These are phyloP conservation scores for Aleiodes leptofemur DNA, from an alignment of 2,888 invertebrate species.

Conservation along the genomic window DNA sequence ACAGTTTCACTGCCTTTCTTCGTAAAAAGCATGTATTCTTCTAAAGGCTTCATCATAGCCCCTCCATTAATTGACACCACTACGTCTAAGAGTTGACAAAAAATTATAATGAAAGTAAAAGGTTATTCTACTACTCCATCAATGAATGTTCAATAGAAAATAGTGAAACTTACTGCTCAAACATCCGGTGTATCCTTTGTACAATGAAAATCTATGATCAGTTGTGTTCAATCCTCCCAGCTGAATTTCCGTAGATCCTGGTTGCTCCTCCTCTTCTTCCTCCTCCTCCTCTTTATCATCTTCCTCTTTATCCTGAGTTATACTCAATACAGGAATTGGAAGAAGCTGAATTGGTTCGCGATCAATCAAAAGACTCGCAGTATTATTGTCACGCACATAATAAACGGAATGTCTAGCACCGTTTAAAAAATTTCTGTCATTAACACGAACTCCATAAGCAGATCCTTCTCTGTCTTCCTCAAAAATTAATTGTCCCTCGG, in stretches of 20 bases:
- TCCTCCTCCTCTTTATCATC: slow-evolving; percentile 59
- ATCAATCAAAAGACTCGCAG: slow-evolving; percentile 84
- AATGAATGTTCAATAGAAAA: no score
- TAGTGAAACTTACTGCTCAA: slow-evolving; percentile 85
- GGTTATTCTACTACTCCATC: no score
- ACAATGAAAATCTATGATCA: slow-evolving; percentile 87
- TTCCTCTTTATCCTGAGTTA: slow-evolving; percentile 78
- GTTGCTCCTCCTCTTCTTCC: slow-evolving; percentile 63
- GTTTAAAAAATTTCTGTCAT: slow-evolving; percentile 88
- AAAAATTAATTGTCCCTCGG: slow-evolving; percentile 88
- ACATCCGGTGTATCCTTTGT: slow-evolving; percentile 92
- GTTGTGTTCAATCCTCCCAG: slow-evolving; percentile 91
- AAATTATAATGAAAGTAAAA: background rate
- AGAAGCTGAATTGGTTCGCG: slow-evolving; percentile 84
- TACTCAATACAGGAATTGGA: slow-evolving; percentile 82
- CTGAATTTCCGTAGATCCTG: slow-evolving; percentile 87
- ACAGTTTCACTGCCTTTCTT: slow-evolving; percentile 89
- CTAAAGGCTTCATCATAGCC: slow-evolving; percentile 86
- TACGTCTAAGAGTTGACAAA: slow-evolving; percentile 80
- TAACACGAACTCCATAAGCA: slow-evolving; percentile 84
- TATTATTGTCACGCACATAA: slow-evolving; percentile 82
- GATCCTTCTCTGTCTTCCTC: slow-evolving; percentile 90
- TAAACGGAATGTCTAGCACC: slow-evolving; percentile 87
- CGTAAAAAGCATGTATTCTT: slow-evolving; percentile 94
- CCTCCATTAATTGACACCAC: slow-evolving; percentile 88